Base-by-base conservation (phyloP, 2,797 vertebrate species). In the Channa striata region DNA sequence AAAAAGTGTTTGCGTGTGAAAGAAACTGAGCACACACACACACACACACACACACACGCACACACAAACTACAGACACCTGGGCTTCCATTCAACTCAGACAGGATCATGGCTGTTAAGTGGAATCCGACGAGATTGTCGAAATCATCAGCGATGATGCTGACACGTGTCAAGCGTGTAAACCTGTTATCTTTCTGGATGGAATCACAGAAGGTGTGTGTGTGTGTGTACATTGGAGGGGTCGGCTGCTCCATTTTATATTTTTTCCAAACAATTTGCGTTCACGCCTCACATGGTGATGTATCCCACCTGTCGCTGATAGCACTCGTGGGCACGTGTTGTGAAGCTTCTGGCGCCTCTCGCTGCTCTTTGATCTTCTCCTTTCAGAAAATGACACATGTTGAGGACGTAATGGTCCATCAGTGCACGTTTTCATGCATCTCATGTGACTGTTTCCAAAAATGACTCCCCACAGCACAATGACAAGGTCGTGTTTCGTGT, bases 221-320 rank as follows among this genome's bases (percentile, higher is more conserved):
- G 1, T 13, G 19, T 51, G 20, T 40, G 50, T 53, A 30, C 25
- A 30, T 20, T 25, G 36, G 43, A 33, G 10, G 52, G 3, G 13
- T 64, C 50, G 57, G 59, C 33, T 40, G 51, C 30, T 62, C 36
- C 43, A 65, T 75, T 40, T 74, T 25, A 36, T 23, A 17, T 12
- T 56, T 56, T 74, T 70, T 83, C 16, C 23, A 78, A n/a, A 33
- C 48, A 10, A 8, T 58, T 83, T 57, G 43, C 50, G 60, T 80
- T 87, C 51, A 71, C 74, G 72, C 65, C 63, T 44, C 67, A 77
- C 80, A 62, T 46, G 72, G 68, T 82, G 69, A 80, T 75, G 74
- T 58, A 82, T 82, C 72, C 68, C 69, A 58, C 68, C 64, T 59
- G 83, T 74, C 80, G 72, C 40, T 49, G 67, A 63, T 56, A 42